Evolutionary conservation across 2,888 invertebrate species (phyloP).

Genomic region (Microchrysa polita): DNA sequence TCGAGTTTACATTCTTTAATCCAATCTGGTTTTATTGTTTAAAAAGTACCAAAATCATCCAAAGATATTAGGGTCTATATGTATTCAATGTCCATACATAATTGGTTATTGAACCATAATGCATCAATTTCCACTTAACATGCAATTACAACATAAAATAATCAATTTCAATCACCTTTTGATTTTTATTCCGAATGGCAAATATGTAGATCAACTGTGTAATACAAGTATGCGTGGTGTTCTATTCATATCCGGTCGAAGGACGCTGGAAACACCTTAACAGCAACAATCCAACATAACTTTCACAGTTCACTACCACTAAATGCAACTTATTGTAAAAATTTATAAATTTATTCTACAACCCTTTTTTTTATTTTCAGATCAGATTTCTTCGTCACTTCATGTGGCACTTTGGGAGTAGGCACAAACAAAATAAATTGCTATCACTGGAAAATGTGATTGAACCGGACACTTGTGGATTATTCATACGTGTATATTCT

Average conservation of each 20-base stretch:
- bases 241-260: conserved; percentile 35
- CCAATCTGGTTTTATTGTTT: too few species aligned
- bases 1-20: too few species aligned
- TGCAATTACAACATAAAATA: not conserved
- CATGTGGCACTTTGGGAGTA: conserved; percentile 25
- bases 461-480: conserved; percentile 18
- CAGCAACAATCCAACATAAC: conserved; percentile 9
- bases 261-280: not conserved
- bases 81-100: too few species aligned
- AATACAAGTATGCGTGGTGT: conserved; percentile 24
- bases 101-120: too few species aligned
- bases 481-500: too few species aligned
- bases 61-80: too few species aligned
- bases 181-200: conserved; percentile 21
- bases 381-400: conserved; percentile 16
- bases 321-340: conserved; percentile 7
- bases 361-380: not conserved
- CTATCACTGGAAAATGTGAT: conserved; percentile 10
- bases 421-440: conserved; percentile 22
- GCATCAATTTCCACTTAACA: not conserved
- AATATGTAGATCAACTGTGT: conserved; percentile 4
- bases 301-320: conserved; percentile 37
- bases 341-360: conserved; percentile 18
- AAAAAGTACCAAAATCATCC: too few species aligned
- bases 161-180: conserved; percentile 36